Conservation (phyloP, 1,140 invertebrate genomes). For the Spodoptera litura region DNA sequence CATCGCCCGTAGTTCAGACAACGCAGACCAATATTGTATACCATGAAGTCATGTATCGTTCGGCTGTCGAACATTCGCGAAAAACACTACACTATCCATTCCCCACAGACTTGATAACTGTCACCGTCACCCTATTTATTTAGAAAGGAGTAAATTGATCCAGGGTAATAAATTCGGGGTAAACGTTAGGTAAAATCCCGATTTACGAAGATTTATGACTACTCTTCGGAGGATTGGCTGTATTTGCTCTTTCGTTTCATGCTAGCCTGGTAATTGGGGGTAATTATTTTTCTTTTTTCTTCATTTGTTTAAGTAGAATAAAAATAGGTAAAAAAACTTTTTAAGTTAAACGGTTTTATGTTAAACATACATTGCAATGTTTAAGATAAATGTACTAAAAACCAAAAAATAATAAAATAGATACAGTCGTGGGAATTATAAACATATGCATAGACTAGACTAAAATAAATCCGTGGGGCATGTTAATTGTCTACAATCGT, state of each 20-base stretch:
- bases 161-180: constrained; percentile 25
- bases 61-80: background rate
- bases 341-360: too few species aligned
- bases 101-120: constrained; percentile 15
- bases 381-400: too few species aligned
- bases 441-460: too few species aligned
- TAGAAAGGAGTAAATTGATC: constrained; percentile 30
- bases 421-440: too few species aligned
- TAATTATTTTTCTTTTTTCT: background rate
- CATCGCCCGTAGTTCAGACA: too few species aligned
- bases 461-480: too few species aligned
- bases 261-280: background rate
- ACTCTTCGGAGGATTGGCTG: constrained; percentile 2
- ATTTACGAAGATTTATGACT: constrained; percentile 33
- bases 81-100: background rate
- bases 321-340: too few species aligned
- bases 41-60: background rate
- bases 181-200: constrained; percentile 17
- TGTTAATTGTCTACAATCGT: too few species aligned
- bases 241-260: constrained; percentile 5
- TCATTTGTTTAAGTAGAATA: too few species aligned
- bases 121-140: constrained; percentile 18
- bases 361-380: too few species aligned
- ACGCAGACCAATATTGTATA: background rate
- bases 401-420: too few species aligned